Evolutionary conservation across 2,113 vertebrate genomes (phyloP), one percentile per base, ranked within the genome.

Genomic region (Coracopsis vasa): DNA sequence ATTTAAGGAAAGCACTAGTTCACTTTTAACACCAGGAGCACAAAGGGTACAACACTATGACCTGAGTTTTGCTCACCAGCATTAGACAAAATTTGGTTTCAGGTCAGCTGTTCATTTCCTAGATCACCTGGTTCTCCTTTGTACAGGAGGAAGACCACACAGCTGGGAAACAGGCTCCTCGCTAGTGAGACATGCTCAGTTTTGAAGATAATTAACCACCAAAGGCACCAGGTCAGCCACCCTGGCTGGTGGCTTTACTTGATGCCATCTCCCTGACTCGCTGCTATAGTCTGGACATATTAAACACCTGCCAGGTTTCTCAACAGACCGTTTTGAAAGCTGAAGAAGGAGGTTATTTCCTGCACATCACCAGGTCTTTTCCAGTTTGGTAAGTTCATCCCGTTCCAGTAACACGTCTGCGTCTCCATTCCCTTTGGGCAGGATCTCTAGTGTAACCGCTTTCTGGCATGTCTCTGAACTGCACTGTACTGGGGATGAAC

Each of bases 131-230:
- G 60, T 35, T 67, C 12, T 44, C 23, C 48, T 78, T 53, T 42
- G 25, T 33, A 45, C 1, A 4, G 39, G 41, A 18, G 13, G 70
- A 47, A 90, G 45, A 60, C 20, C 0, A 5, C 27, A 25, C 0
- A 5, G 56, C 65, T 44, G 44, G 67, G 42, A 81, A 18, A n/a
- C 65, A 81, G 31, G 20, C 13, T 67, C 33, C 60, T 92, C 0
- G 1, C 54, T 42, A 44, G 35, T 4, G 39, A 82, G 44, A 37
- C 24, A 41, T 0, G 0, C 8, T 71, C 6, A 20, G 24, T 70
- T 86, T 67, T 80, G 3, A 19, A 60, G 29, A 48, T 35, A 61
- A 50, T 25, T 37, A 56, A 80, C 11, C 13, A 51, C 58, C 45
- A 58, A 73, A 41, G 67, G 48, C 78, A 72, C 35, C 17, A 58